These are phyloP conservation scores for Meda fulgida DNA, from an alignment of 2,797 vertebrate genomes.

Conservation along the genomic window DNA sequence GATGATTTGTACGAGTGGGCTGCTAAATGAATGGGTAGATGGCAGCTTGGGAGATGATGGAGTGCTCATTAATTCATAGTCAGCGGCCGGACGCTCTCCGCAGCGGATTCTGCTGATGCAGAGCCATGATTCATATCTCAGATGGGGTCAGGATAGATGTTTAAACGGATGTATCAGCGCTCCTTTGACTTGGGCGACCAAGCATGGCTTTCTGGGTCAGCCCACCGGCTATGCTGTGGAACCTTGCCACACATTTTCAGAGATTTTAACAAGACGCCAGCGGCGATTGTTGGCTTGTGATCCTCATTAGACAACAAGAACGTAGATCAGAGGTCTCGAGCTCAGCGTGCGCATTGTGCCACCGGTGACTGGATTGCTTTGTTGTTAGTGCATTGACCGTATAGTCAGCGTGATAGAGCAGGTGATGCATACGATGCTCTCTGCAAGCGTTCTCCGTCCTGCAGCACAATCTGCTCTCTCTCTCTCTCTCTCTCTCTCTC, in stretches of 20 bases:
- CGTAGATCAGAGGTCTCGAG: not conserved
- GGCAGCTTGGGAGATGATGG: constrained; percentile 33
- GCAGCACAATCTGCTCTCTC: constrained; percentile 20
- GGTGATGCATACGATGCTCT: constrained; percentile 3
- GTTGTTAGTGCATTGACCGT: not conserved
- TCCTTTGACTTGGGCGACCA: not conserved
- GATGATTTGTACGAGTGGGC: constrained; percentile 28
- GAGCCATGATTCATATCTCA: constrained; percentile 15
- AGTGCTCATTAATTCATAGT: constrained; percentile 38
- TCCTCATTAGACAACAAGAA: constrained; percentile 1
- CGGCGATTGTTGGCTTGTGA: not conserved
- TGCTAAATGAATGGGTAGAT: constrained; percentile 37
- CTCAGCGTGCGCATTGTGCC: not conserved
- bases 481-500: not conserved
- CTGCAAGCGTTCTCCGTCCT: not conserved
- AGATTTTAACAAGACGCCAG: constrained; percentile 9
- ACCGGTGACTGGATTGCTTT: not conserved
- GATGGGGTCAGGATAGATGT: constrained; percentile 29
- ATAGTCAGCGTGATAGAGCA: not conserved
- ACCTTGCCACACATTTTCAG: not conserved
- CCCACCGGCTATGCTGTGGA: not conserved
- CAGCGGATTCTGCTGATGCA: constrained; percentile 31
- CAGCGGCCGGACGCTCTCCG: not conserved
- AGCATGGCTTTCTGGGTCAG: constrained; percentile 40
- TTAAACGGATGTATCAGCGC: constrained; percentile 41